These are phyloP conservation scores for Thereva nobilitata DNA, from an alignment of 2,888 invertebrate species.

Conservation along the genomic window DNA sequence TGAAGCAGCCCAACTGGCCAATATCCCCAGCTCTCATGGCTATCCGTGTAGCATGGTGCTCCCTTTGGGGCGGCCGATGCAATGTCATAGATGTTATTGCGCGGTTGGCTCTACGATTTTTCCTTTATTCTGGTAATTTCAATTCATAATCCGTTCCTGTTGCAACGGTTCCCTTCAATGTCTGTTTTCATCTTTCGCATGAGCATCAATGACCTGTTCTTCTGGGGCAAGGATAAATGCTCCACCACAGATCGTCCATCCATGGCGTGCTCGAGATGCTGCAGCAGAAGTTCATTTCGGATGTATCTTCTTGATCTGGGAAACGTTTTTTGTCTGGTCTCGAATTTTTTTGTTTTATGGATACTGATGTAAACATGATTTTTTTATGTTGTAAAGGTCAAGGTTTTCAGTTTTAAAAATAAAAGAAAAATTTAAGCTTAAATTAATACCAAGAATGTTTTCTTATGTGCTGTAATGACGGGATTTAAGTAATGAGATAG, in stretches of 20 bases:
- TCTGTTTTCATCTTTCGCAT: conserved; percentile 30
- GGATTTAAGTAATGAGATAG: no score
- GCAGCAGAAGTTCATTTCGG: conserved; percentile 28
- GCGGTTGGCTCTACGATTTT: conserved; percentile 13
- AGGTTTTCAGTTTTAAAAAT: no score
- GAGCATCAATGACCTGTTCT: conserved; percentile 29
- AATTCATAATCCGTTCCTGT: conserved; percentile 31
- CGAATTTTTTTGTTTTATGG: not conserved
- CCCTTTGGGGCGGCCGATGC: conserved; percentile 17
- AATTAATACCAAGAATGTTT: no score
- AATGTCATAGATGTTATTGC: conserved; percentile 27
- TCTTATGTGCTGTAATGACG: no score
- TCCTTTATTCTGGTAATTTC: conserved; percentile 33
- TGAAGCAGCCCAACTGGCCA: conserved; percentile 4
- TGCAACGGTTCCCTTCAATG: conserved; percentile 2
- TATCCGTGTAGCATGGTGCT: conserved; percentile 9
- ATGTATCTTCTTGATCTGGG: conserved; percentile 30
- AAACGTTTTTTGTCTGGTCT: conserved; percentile 29
- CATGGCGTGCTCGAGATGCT: conserved; percentile 7
- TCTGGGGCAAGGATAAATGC: conserved; percentile 21
- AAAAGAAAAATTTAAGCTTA: no score
- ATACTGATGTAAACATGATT: no score
- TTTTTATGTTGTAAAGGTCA: no score
- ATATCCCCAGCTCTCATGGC: conserved; percentile 1
- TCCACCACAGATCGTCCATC: not conserved